A percentile compares a stretch with the other conserved stretches of the same genome.
Evolutionary conservation across 2,888 invertebrate genomes (phyloP).

Genomic region (Hermodice carunculata): DNA sequence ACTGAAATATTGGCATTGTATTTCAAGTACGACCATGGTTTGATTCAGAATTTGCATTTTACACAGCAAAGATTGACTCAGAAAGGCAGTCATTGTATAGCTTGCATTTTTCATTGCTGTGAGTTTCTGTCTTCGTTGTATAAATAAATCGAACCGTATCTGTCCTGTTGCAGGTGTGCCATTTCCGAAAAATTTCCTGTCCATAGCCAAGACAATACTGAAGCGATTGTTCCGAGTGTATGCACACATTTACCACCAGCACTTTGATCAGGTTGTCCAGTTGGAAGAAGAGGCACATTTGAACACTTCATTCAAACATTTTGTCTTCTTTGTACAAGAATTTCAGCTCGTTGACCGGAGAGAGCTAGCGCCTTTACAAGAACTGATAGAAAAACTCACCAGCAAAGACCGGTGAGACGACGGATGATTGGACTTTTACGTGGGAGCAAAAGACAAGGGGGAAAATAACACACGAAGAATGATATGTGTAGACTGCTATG

Average conservation of each 20-base stretch:
- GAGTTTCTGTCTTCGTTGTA: not conserved
- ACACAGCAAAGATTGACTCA: no score
- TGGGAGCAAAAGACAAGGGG: no score
- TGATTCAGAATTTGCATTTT: no score
- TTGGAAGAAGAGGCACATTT: conserved; percentile 96
- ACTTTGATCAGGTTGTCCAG: conserved; percentile 97
- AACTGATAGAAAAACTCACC: conserved; percentile 84
- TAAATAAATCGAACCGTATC: not conserved
- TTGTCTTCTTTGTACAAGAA: conserved; percentile 97
- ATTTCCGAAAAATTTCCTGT: conserved; percentile 96
- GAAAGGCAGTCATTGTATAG: no score
- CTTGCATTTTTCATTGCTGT: no score
- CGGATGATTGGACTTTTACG: no score
- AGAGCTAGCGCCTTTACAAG: conserved; percentile 96
- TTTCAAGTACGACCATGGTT: no score
- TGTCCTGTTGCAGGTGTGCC: conserved; percentile 82
- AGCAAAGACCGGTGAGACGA: conserved; percentile 51
- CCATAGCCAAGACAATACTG: conserved; percentile 97
- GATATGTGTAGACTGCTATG: no score
- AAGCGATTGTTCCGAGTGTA: conserved; percentile 98
- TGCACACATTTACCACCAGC: conserved; percentile 99
- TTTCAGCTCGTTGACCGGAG: conserved; percentile 96
- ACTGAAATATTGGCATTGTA: no score
- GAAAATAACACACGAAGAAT: no score
- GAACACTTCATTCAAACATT: conserved; percentile 99